Percentiles rank a stretch among this genome's conserved stretches.
These are phyloP conservation scores for Oikopleura dioica DNA, from an alignment of 23 tunicate genomes.

Conservation along the genomic window DNA sequence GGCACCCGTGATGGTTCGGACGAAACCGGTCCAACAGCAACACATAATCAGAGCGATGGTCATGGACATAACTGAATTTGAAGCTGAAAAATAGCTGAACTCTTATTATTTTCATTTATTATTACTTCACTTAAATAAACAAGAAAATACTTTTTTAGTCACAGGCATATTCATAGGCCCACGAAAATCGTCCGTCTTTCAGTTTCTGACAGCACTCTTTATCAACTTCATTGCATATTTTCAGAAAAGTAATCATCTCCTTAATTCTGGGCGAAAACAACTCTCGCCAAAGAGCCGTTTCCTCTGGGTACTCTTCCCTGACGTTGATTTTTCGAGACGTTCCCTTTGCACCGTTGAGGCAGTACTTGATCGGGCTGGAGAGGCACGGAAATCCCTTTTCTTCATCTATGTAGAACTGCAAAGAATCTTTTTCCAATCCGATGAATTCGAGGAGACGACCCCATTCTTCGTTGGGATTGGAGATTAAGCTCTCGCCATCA, in stretches of 20 bases:
- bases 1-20: too few species aligned
- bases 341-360: conserved; percentile 6
- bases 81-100: too few species aligned
- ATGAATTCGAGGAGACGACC: not conserved
- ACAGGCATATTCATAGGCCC: too few species aligned
- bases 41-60: too few species aligned
- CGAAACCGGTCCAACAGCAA: too few species aligned
- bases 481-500: conserved; percentile 5
- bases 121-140: too few species aligned
- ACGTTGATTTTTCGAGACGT: not conserved
- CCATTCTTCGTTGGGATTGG: not conserved
- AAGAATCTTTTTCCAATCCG: not conserved
- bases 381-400: conserved; percentile 1
- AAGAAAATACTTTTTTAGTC: too few species aligned
- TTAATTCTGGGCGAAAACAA: not conserved
- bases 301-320: not conserved
- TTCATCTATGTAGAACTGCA: not conserved
- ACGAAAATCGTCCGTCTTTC: too few species aligned
- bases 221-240: not conserved
- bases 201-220: not conserved
- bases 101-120: too few species aligned
- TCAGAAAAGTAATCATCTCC: too few species aligned
- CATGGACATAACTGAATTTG: too few species aligned
- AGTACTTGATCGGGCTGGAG: not conserved
- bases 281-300: not conserved